Evolutionary conservation across 2,888 invertebrate genomes (phyloP), one percentile per base, ranked within the genome.

Genomic region (Fragum fragum): DNA sequence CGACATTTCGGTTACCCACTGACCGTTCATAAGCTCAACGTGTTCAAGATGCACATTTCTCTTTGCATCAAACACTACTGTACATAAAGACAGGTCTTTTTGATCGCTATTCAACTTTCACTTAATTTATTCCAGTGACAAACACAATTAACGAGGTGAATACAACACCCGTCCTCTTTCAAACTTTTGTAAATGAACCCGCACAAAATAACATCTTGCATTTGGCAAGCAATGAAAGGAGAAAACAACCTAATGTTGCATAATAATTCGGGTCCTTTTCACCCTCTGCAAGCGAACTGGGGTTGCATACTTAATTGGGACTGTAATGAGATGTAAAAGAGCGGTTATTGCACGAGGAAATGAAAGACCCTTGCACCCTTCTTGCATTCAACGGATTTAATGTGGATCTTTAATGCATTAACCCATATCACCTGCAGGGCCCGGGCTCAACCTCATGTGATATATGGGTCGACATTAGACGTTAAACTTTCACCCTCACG

Each of bases 201-300:
- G 36, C 47, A 42, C 26, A 36, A 76, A 81, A 29, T 76, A 76
- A 76, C 81, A 76, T 76, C 76, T 81, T 81, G 77, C 70, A 81
- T 57, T 81, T 74, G 32, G 81, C 66, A 66, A 71, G 66, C 36
- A 32, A 73, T 70, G 76, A 77, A 76, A 28, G 73, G 73, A 47
- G 59, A 21, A 32, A 29, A 32, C 73, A 70, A 74, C 71, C 29
- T 73, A 77, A 81, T 81, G 77, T 77, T 81, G 81, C 77, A 74
- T 74, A 77, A 81, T 81, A 70, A 61, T 74, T 71, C 77, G 28
- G 28, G 26, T 16, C 59, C 9, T 29, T 59, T 28, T 26, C 59
- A 36, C 32, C 32, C 59, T 28, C 28, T 59, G 59, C 59, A 59
- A 28, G 26, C 3, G 5, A 59, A 7, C 18, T 14, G 28, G 59